These are phyloP conservation scores for Cyphomyrmex costatus DNA, from an alignment of 1,140 invertebrate species.

Conservation along the genomic window DNA sequence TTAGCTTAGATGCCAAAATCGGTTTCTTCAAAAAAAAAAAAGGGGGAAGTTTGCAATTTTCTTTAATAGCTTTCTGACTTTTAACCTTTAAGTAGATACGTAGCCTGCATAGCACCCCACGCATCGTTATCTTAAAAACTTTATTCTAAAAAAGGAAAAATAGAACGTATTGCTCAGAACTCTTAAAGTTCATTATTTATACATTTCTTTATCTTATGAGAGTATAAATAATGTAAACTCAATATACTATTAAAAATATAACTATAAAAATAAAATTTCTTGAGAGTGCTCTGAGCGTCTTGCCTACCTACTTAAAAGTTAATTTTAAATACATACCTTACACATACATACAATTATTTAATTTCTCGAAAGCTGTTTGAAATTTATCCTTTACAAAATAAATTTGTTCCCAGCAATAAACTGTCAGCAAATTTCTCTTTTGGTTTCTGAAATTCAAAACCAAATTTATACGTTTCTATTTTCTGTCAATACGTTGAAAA, in stretches of 20 bases:
- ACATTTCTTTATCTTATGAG: too few species aligned
- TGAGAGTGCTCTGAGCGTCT: too few species aligned
- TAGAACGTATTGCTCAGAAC: too few species aligned
- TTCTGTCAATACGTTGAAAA: slow-evolving; percentile 7
- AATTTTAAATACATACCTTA: too few species aligned
- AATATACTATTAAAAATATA: too few species aligned
- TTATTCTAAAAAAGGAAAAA: too few species aligned
- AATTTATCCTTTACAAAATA: not conserved
- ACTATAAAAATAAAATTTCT: too few species aligned
- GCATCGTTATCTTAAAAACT: too few species aligned
- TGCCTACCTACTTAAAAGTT: too few species aligned
- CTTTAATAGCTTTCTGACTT: not conserved
- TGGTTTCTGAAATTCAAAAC: slow-evolving; percentile 10
- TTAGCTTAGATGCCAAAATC: not conserved
- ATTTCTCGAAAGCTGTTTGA: not conserved
- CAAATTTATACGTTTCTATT: slow-evolving; percentile 32
- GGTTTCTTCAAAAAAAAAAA: not conserved
- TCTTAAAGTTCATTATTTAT: too few species aligned
- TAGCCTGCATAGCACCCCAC: too few species aligned
- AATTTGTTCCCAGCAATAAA: not conserved
- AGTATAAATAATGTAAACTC: too few species aligned
- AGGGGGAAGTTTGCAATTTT: not conserved
- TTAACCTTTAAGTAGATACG: not conserved
- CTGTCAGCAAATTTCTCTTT: not conserved
- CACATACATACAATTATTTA: not conserved